These are phyloP conservation scores for Ornithorhynchus anatinus DNA, from an alignment of 2,113 vertebrate genomes.

Conservation along the genomic window DNA sequence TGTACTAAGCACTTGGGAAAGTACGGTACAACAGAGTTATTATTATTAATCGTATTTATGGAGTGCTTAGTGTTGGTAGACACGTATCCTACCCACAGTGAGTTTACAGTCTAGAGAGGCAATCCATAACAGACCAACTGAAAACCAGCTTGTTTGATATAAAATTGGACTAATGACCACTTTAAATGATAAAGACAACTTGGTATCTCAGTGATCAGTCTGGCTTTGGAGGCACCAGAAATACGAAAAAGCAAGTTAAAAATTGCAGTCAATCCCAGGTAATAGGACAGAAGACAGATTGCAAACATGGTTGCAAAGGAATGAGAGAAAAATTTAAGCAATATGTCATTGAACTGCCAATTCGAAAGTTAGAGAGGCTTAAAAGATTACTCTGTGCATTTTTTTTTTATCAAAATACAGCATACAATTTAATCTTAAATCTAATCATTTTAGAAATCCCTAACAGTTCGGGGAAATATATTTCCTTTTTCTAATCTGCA, in stretches of 20 bases:
- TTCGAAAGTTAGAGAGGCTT: background rate
- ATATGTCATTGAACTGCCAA: background rate
- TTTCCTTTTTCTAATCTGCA: slow-evolving; percentile 2
- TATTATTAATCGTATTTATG: too few relatives aligned
- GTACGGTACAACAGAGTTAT: too few relatives aligned
- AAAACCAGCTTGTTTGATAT: too few relatives aligned
- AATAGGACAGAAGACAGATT: background rate
- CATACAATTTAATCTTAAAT: background rate
- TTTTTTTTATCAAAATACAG: background rate
- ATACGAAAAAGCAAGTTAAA: background rate
- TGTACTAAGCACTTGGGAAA: too few relatives aligned
- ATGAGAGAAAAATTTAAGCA: background rate
- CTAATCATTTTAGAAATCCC: slow-evolving; percentile 1
- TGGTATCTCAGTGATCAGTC: too few relatives aligned
- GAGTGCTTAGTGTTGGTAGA: too few relatives aligned
- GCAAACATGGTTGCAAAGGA: background rate
- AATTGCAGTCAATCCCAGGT: background rate
- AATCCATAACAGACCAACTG: too few relatives aligned
- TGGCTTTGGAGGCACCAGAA: background rate
- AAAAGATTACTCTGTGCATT: background rate
- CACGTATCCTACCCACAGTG: too few relatives aligned
- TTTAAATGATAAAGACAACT: too few relatives aligned
- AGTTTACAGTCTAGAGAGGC: too few relatives aligned
- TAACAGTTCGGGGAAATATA: slow-evolving; percentile 20
- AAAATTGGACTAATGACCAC: too few relatives aligned